Evolutionary conservation across 2,797 vertebrate genomes (phyloP).

Genomic region (Mormyrus hasselquistii): DNA sequence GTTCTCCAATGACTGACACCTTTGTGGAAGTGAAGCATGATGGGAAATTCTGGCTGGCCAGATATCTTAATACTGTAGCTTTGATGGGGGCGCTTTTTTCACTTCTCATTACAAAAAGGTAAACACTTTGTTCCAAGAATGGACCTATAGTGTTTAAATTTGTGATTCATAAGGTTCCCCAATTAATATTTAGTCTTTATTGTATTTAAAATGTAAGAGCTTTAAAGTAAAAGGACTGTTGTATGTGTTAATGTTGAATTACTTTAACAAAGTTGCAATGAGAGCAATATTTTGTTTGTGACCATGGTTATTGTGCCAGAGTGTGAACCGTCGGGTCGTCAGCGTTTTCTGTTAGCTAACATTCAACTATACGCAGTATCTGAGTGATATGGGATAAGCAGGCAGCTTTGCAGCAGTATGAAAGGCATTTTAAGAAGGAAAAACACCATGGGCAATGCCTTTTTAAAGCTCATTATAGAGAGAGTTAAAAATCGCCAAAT

Average conservation of each 20-base stretch:
- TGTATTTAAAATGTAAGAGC: slow-evolving; percentile 55
- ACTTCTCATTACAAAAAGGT: slow-evolving; percentile 24
- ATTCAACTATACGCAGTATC: neutral
- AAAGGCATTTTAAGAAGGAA: slow-evolving; percentile 6
- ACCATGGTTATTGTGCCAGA: neutral
- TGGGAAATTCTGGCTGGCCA: slow-evolving; percentile 65
- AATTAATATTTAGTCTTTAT: slow-evolving; percentile 39
- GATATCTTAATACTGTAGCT: slow-evolving; percentile 44
- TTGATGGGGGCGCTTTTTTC: slow-evolving; percentile 35
- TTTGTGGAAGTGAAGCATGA: slow-evolving; percentile 25
- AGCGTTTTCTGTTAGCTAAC: neutral
- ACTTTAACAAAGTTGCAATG: slow-evolving; percentile 60
- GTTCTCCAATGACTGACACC: slow-evolving; percentile 26
- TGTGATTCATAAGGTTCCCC: slow-evolving; percentile 22
- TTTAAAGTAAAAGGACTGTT: slow-evolving; percentile 49
- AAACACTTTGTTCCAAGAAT: slow-evolving; percentile 7
- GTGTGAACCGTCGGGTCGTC: neutral
- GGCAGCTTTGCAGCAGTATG: neutral
- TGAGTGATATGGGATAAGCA: neutral
- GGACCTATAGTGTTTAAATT: neutral
- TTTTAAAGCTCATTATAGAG: neutral
- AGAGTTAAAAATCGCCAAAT: neutral
- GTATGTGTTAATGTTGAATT: slow-evolving; percentile 44
- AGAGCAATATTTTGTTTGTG: slow-evolving; percentile 51
- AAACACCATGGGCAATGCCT: neutral